Evolutionary conservation across 2,888 invertebrate species (phyloP).

Genomic region (Cheilosia scutellata): DNA sequence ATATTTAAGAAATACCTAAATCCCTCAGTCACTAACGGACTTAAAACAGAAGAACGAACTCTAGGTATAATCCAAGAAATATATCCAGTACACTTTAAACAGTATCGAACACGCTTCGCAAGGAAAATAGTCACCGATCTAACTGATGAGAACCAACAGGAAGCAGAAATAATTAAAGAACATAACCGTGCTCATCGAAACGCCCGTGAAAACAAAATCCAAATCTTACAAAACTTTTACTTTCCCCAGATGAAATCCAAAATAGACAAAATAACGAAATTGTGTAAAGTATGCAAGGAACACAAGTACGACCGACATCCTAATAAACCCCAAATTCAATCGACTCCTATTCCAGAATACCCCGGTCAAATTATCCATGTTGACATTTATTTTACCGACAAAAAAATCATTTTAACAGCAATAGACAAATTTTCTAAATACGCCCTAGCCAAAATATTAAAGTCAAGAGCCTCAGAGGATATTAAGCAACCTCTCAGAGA

Average conservation of each 20-base stretch:
- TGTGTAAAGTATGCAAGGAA: no score
- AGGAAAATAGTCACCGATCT: background rate
- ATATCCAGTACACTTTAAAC: background rate
- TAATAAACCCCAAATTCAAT: background rate
- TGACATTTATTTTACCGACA: background rate
- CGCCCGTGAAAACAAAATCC: background rate
- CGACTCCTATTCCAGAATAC: background rate
- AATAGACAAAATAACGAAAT: background rate
- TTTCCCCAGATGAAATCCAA: background rate
- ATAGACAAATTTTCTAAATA: background rate
- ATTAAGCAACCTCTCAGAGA: slow-evolving; percentile 11
- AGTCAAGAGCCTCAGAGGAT: background rate
- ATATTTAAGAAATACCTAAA: slow-evolving; percentile 27
- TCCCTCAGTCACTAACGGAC: slow-evolving; percentile 35
- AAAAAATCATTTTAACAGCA: background rate
- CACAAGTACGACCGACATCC: background rate
- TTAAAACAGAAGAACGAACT: slow-evolving; percentile 6
- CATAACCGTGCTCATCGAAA: slow-evolving; percentile 2
- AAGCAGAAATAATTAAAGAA: background rate
- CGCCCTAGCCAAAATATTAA: no score
- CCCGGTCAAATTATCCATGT: background rate
- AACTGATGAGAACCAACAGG: background rate
- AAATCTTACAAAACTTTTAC: background rate
- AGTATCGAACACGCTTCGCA: background rate
- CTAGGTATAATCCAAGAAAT: background rate